Percentiles rank a stretch among this genome's conserved stretches.
These are phyloP conservation scores for Sardina pilchardus DNA, from an alignment of 2,113 vertebrate genomes.

Conservation along the genomic window DNA sequence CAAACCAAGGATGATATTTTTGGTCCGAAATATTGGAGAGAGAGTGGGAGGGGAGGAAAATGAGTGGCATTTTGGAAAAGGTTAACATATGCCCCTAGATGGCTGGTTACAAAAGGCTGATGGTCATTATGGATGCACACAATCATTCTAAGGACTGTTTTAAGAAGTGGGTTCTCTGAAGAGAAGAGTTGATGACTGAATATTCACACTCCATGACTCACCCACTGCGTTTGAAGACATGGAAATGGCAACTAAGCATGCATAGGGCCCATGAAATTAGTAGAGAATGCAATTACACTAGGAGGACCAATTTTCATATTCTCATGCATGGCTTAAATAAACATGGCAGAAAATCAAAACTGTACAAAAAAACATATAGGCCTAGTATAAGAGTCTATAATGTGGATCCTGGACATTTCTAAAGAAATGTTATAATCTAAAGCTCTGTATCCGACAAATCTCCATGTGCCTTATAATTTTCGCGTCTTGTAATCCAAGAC, in stretches of 20 bases:
- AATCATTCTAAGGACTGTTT: not conserved
- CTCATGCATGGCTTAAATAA: not conserved
- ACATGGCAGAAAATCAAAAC: not conserved
- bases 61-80: conserved; percentile 3
- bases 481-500: not conserved
- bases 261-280: not conserved
- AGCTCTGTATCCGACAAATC: not conserved
- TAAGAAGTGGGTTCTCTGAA: not conserved
- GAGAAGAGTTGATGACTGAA: not conserved
- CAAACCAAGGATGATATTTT: conserved; percentile 27
- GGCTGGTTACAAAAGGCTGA: not conserved
- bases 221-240: not conserved
- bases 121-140: conserved; percentile 3
- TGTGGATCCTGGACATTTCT: not conserved
- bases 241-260: not conserved
- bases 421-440: not conserved
- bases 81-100: not conserved
- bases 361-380: not conserved
- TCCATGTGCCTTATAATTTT: not conserved
- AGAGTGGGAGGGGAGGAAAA: not conserved
- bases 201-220: not conserved
- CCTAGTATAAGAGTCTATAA: not conserved
- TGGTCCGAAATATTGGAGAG: not conserved
- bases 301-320: not conserved
- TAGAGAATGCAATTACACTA: not conserved